Evolutionary conservation across 1,140 invertebrate genomes (phyloP), one percentile per base, ranked within the genome.

Genomic region (Dermatophagoides farinae): DNA sequence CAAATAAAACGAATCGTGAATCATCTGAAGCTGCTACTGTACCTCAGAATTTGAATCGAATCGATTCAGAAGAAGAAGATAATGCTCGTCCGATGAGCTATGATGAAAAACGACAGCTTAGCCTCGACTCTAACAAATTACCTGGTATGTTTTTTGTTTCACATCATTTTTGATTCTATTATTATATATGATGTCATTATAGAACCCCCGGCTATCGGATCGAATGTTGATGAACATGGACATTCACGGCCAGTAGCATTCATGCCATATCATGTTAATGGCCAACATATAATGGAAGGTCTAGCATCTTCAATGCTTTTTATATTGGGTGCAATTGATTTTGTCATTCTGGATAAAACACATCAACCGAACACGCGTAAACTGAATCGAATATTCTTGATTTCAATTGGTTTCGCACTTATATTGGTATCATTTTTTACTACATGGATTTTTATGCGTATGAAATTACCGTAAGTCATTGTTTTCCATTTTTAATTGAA

Each of bases 21-120:
- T 44, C 46, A 14, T 63, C 23, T 51, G 64, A 64, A 49, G 46
- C 53, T 39, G 25, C 47, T 22, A 41, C 55, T 16, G 20, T 55
- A 16, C 52, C 57, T 18, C 43, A 47, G 10, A 62, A 71, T 57
- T 88, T 85, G 67, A 31, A 31, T 31, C 31, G 31, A 31, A 31
- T 31, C 31, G 88, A 96, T 71, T 88, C 88, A 8, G 92, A 97
- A 70, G 92, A 98, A 71, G 90, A 95, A 73, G 88, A 93, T 70
- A 90, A 85, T 75, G 88, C 89, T 62, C 91, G 91, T 73, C 93
- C 95, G 63, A 99, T 99, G 95, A 95, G 91, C 40, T 99, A 98
- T 71, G 95, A 98, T 74, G 95, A 98, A 74, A 99, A 98, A 74
- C 78, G 92, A 67, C 91, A 97, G 74, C 80, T 99, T 52, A 96